Conservation (phyloP, 2,113 vertebrate species). For the Leucopternis melanops region DNA sequence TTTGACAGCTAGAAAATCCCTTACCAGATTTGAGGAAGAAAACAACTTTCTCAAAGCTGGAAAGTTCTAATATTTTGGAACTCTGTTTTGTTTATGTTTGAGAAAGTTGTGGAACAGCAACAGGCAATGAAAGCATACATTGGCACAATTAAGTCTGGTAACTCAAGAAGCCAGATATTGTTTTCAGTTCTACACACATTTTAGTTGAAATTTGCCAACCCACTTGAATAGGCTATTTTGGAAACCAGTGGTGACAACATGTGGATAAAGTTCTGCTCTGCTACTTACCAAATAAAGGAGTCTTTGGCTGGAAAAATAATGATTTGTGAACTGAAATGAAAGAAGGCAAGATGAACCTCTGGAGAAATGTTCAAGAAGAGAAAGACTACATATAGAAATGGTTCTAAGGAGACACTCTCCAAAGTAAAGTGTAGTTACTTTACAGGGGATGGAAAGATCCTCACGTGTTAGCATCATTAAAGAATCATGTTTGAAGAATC, state of each 20-base stretch:
- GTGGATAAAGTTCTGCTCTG: conserved; percentile 49
- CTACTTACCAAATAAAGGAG: conserved; percentile 47
- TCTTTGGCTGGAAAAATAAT: conserved; percentile 10
- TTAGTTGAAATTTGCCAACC: conserved; percentile 30
- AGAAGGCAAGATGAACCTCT: background rate
- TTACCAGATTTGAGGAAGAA: conserved; percentile 17
- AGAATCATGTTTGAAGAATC: background rate
- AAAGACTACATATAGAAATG: background rate
- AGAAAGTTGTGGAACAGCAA: conserved; percentile 53
- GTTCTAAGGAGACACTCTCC: background rate
- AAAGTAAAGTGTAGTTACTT: background rate
- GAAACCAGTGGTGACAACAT: conserved; percentile 49
- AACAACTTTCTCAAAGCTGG: conserved; percentile 56
- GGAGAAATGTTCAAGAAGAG: background rate
- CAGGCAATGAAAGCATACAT: conserved; percentile 53
- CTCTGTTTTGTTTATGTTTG: conserved; percentile 50
- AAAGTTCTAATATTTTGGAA: conserved; percentile 59
- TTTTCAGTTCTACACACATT: conserved; percentile 38
- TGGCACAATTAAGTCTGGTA: conserved; percentile 58
- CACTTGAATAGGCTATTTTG: conserved; percentile 50
- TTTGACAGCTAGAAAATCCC: conserved; percentile 48
- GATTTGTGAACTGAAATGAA: conserved; percentile 12
- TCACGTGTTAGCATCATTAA: background rate
- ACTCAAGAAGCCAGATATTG: conserved; percentile 60
- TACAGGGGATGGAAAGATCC: background rate